Evolutionary conservation across 2,888 invertebrate genomes (phyloP).

Genomic region (Leptogaster cylindrica): DNA sequence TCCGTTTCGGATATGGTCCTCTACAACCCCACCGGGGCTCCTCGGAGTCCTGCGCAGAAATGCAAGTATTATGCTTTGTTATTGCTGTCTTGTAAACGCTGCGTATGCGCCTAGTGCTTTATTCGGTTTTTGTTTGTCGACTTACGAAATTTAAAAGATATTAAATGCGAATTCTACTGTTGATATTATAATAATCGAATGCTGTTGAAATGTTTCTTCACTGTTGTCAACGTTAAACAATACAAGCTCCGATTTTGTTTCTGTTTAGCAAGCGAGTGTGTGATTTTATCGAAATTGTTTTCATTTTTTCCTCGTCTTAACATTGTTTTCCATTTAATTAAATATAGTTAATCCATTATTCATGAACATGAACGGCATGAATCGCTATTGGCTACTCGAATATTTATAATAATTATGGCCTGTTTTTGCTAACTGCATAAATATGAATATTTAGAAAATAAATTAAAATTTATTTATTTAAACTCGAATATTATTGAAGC

Average conservation of each 20-base stretch:
- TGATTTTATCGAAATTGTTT: conserved; percentile 25
- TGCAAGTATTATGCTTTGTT: conserved; percentile 24
- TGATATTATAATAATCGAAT: conserved; percentile 25
- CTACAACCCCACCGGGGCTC: conserved; percentile 14
- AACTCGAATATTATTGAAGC: background rate
- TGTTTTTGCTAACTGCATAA: conserved; percentile 21
- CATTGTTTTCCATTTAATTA: conserved; percentile 10
- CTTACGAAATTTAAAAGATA: conserved; percentile 10
- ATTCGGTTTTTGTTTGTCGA: conserved; percentile 43
- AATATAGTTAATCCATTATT: no score
- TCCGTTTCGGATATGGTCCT: background rate
- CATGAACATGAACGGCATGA: background rate
- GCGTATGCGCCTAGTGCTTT: conserved; percentile 42
- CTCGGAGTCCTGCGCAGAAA: conserved; percentile 5
- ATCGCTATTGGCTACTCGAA: background rate
- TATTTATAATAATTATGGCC: conserved; percentile 18
- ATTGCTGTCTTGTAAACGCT: conserved; percentile 24
- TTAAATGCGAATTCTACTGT: conserved; percentile 20
- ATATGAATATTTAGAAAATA: conserved; percentile 28
- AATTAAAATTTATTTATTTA: conserved; percentile 30
- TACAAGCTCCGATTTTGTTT: conserved; percentile 27
- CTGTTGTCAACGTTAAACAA: conserved; percentile 29
- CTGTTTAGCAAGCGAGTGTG: conserved; percentile 26
- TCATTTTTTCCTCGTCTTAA: background rate
- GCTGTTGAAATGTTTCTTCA: conserved; percentile 15